Evolutionary conservation across 2,113 vertebrate species (phyloP).

Genomic region (Siniperca knerii): DNA sequence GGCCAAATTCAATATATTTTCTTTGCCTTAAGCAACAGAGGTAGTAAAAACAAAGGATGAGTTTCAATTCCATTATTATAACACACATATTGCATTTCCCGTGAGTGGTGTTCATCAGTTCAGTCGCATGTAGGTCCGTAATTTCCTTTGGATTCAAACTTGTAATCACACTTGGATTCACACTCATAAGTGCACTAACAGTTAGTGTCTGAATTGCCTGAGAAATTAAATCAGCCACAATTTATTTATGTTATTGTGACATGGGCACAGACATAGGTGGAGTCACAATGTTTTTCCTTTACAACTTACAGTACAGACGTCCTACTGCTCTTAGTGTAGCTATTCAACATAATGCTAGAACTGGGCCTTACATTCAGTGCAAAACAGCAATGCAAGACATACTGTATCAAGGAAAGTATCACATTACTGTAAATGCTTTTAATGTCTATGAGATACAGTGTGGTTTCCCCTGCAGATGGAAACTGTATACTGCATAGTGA

Average conservation of each 20-base stretch:
- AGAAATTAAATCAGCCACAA: neutral
- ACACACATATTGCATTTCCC: slow-evolving; percentile 16
- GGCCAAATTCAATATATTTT: slow-evolving; percentile 41
- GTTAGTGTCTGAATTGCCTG: neutral
- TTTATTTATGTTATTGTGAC: neutral
- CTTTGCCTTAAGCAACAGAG: slow-evolving; percentile 25
- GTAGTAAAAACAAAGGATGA: slow-evolving; percentile 21
- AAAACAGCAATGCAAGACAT: neutral
- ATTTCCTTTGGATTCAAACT: slow-evolving; percentile 18
- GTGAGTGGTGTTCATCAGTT: slow-evolving; percentile 32
- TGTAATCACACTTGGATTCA: neutral
- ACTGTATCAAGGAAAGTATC: neutral
- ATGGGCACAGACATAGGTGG: neutral
- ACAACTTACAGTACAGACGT: neutral
- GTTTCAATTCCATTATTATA: slow-evolving; percentile 29
- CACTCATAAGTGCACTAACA: neutral
- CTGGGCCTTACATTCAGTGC: neutral
- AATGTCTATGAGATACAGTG: neutral
- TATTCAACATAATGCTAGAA: neutral
- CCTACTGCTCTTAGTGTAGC: neutral
- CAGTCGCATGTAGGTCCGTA: slow-evolving; percentile 5
- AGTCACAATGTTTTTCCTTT: slow-evolving; percentile 5
- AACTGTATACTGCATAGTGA: neutral
- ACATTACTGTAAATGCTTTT: neutral
- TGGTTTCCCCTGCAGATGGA: neutral